Base-by-base conservation (phyloP, 2,888 invertebrate genomes). In the Adelognathus sp. region DNA sequence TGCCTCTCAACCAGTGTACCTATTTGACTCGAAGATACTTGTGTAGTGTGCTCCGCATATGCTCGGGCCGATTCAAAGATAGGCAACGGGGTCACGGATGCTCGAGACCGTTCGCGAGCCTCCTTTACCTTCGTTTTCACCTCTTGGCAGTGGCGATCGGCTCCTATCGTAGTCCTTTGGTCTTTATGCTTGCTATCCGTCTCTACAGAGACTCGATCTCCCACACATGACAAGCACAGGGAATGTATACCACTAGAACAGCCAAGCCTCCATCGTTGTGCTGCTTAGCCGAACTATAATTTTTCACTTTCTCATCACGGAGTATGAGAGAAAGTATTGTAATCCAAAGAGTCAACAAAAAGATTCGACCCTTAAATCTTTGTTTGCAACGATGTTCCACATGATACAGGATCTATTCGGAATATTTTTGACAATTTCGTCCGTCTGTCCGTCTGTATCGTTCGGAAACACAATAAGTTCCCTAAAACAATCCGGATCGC, bases 21-120 rank as follows among this genome's bases (percentile, higher is more conserved):
- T 71, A 64, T 74, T 52, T 70, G 39, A 74, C 67, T 60, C 69
- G 36, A 41, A 56, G 50, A 71, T 67, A 27, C 39, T 46, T 27
- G 56, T 36, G 50, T 63, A 46, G 60, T 66, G 36, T 36, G 58
- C 64, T 56, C 64, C 33, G 27, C 36, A 64, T 46, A 29, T 50
- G 70, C 61, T 39, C 66, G 61, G 67, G 44, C 66, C 78, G 82
- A 83, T 84, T 83, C 79, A 81, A 83, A 84, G 83, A 84, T 83
- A 80, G 74, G 72, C 52, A 84, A 84, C 60, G 81, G 76, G 84
- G 84, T 84, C 84, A 84, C 82, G 82, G 58, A 74, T 84, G 69
- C 80, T 84, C 82, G 74, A 83, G 77, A 60, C 74, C 58, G 39
- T 69, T 4, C 50, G 36, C 56, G 27, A 33, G 58, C 31, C 58